A percentile compares a stretch with the other conserved stretches of the same genome.
Conservation (phyloP, 2,888 invertebrate genomes). For the Drosophila cognata region DNA sequence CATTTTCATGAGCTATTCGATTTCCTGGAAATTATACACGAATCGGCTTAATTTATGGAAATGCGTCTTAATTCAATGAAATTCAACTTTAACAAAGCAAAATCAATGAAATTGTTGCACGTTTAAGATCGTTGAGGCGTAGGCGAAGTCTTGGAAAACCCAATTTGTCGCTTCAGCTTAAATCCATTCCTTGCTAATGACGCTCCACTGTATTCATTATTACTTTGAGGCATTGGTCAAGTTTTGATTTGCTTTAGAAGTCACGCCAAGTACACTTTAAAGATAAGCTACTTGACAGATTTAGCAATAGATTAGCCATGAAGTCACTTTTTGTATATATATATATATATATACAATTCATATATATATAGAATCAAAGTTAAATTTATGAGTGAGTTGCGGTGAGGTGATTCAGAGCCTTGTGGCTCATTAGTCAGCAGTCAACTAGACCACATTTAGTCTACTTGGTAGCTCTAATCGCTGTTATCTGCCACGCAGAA, state of each 20-base stretch:
- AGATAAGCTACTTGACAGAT: constrained; percentile 6
- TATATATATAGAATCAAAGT: constrained; percentile 30
- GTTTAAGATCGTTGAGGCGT: neutral
- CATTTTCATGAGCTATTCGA: constrained; percentile 11
- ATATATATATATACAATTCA: neutral
- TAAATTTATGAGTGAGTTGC: constrained; percentile 1
- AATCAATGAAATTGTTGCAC: neutral
- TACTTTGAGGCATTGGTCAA: neutral
- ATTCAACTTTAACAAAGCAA: constrained; percentile 23
- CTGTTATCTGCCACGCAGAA: constrained; percentile 14
- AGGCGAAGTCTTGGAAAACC: neutral
- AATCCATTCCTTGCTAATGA: neutral
- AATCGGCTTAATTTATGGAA: constrained; percentile 1
- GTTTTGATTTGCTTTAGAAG: neutral
- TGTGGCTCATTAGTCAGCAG: constrained; percentile 43
- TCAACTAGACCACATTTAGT: neutral
- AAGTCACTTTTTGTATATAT: constrained; percentile 16
- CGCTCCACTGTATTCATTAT: neutral
- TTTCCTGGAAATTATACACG: constrained; percentile 30
- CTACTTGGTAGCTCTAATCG: constrained; percentile 11
- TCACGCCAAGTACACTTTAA: neutral
- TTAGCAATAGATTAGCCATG: constrained; percentile 9
- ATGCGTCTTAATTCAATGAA: constrained; percentile 19
- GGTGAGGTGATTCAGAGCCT: constrained; percentile 38
- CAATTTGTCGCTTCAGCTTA: neutral